Evolutionary conservation across 2,797 vertebrate species (phyloP), one percentile per base, ranked within the genome.

Genomic region (Thamnophis elegans): DNA sequence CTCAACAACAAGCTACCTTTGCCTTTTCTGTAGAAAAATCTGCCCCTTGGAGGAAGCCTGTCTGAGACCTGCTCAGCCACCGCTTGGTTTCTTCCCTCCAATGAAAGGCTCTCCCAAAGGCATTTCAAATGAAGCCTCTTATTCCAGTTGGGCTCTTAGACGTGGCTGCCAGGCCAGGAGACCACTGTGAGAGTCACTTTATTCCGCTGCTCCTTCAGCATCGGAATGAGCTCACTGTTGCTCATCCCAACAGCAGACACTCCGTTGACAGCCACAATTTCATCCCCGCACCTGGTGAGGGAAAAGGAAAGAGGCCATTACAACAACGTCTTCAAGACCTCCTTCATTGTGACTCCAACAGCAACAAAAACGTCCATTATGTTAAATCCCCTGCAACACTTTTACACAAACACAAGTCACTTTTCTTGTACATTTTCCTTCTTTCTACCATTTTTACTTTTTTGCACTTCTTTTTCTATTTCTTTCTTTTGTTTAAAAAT

Each of bases 171-270:
- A 0, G 99, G 99, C 99, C 99, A 99, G 10, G 98, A 99, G 94
- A 99, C 99, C 94, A 99, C 98, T 0, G 99, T 99, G 55, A 99
- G 97, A 0, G 98, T 98, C 93, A 99, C 98, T 97, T 97, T 98
- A 95, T 99, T 99, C 97, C 98, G 98, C 95, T 99, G 99, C 94
- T 99, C 98, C 96, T 99, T 99, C 93, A 99, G 97, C 98, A 99
- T 99, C 0, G 99, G 99, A 95, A 99, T 99, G 36, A 99, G 97
- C 8, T 98, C 98, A 0, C 98, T 98, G 97, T 99, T 99, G 98
- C 99, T 99, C 99, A 99, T 99, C 90, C 99, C 98, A 28, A 98
- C 97, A 0, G 98, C 98, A 1, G 98, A 98, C 68, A 98, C 98
- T 56, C 98, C 98, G 0, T 99, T 99, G 78, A 99, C 99, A 0